Evolutionary conservation across 2,888 invertebrate genomes (phyloP).

Genomic region (Hypercompe scribonia): DNA sequence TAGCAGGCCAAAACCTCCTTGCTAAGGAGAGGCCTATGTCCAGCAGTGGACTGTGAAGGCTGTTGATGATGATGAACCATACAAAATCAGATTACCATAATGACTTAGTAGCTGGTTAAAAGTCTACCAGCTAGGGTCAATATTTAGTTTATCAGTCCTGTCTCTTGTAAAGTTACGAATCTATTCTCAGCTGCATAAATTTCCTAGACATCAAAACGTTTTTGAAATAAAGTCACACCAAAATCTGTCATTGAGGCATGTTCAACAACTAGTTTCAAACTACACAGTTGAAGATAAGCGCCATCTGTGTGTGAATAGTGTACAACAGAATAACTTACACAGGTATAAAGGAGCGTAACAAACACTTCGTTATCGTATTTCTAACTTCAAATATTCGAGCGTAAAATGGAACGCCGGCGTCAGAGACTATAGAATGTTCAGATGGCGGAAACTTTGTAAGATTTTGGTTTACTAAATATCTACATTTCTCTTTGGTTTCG

Average conservation of each 20-base stretch:
- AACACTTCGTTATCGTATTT: slow-evolving; percentile 42
- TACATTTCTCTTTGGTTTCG: background rate
- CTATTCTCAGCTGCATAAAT: background rate
- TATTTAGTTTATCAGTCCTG: background rate
- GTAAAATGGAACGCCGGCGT: slow-evolving; percentile 5
- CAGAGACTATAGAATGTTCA: background rate
- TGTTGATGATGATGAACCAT: background rate
- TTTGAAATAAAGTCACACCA: background rate
- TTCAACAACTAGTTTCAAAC: background rate
- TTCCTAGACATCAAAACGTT: background rate
- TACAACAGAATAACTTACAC: slow-evolving; percentile 35
- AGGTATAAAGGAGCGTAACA: slow-evolving; percentile 45
- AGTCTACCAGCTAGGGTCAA: background rate
- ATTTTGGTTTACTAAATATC: background rate
- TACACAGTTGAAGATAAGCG: slow-evolving; percentile 10
- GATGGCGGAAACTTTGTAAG: background rate
- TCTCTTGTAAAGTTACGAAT: background rate
- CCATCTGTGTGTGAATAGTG: slow-evolving; percentile 3
- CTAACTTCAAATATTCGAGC: slow-evolving; percentile 39
- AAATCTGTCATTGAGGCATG: background rate
- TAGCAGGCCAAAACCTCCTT: too few species aligned
- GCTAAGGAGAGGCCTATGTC: too few species aligned
- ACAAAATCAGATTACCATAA: background rate
- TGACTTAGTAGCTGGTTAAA: background rate
- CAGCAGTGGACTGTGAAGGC: too few species aligned